Evolutionary conservation across 2,797 vertebrate species (phyloP).

Genomic region (Brachyrhaphis roseni): DNA sequence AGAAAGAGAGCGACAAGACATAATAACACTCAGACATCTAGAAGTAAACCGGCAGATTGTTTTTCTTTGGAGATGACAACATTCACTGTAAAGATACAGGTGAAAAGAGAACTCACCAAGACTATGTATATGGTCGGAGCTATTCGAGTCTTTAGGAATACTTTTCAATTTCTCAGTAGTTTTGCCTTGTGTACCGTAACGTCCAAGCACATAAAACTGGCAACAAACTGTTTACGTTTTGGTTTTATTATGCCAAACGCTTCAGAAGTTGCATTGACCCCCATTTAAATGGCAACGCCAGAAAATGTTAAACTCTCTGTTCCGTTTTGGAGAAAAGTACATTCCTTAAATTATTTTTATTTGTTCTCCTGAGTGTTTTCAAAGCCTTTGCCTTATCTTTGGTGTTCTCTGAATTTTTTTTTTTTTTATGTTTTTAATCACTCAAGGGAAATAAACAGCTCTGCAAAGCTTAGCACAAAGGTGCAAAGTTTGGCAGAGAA

Average conservation of each 20-base stretch:
- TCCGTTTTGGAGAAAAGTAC: not conserved
- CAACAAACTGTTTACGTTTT: not conserved
- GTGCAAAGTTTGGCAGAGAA: slow-evolving; percentile 45
- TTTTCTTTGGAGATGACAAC: no score
- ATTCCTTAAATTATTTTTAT: not conserved
- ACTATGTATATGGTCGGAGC: no score
- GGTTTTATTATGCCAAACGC: not conserved
- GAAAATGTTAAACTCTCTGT: not conserved
- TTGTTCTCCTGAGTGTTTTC: slow-evolving; percentile 1
- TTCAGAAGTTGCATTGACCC: not conserved
- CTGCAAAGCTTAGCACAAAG: slow-evolving; percentile 33
- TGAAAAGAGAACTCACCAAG: no score
- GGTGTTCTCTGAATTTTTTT: not conserved
- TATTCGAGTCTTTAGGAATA: no score
- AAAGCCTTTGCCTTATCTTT: slow-evolving; percentile 24
- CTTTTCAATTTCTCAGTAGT: no score
- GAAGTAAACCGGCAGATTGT: no score
- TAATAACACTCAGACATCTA: no score
- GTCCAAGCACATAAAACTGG: not conserved
- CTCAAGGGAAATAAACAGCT: slow-evolving; percentile 45
- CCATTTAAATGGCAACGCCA: not conserved
- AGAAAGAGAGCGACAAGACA: no score
- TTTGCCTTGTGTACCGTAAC: not conserved
- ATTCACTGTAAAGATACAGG: no score
- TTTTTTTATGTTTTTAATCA: not conserved